Percentiles rank a stretch among this genome's conserved stretches.
Conservation (phyloP, 2,888 invertebrate genomes). For the Dynastes maya region DNA sequence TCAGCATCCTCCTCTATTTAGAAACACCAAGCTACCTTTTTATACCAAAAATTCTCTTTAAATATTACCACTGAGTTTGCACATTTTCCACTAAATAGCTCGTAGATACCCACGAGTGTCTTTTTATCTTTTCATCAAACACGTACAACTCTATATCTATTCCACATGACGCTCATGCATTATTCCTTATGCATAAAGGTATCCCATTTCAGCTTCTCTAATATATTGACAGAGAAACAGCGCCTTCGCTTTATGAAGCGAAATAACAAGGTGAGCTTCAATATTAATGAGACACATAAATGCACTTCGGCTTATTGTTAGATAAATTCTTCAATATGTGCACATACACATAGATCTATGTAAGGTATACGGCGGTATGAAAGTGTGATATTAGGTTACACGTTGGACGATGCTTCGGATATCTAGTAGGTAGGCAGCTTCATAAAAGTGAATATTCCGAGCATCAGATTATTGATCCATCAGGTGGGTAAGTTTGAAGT, state of each 20-base stretch:
- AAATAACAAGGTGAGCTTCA: conserved; percentile 16
- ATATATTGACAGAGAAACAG: neutral
- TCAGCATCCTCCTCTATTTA: too few relatives aligned
- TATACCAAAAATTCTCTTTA: too few relatives aligned
- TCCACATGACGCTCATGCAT: neutral
- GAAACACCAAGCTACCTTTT: too few relatives aligned
- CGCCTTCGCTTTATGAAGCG: neutral
- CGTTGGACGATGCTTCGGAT: too few relatives aligned
- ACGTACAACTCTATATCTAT: neutral
- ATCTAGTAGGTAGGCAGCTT: too few relatives aligned
- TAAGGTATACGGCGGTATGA: neutral
- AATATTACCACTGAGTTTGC: too few relatives aligned
- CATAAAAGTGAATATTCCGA: too few relatives aligned
- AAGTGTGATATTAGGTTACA: too few relatives aligned
- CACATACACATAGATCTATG: neutral
- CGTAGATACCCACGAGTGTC: neutral
- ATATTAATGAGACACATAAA: conserved; percentile 17
- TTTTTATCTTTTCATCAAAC: neutral
- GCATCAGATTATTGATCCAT: too few relatives aligned
- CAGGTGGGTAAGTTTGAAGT: too few relatives aligned
- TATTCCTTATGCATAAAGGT: conserved; percentile 2
- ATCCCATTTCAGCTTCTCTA: neutral
- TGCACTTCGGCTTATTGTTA: conserved; percentile 3
- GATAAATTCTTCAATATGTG: conserved; percentile 4
- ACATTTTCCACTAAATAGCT: neutral